Percentiles rank a stretch among this genome's conserved stretches.
Conservation (phyloP, 2,113 vertebrate genomes). For the Octodon degus region DNA sequence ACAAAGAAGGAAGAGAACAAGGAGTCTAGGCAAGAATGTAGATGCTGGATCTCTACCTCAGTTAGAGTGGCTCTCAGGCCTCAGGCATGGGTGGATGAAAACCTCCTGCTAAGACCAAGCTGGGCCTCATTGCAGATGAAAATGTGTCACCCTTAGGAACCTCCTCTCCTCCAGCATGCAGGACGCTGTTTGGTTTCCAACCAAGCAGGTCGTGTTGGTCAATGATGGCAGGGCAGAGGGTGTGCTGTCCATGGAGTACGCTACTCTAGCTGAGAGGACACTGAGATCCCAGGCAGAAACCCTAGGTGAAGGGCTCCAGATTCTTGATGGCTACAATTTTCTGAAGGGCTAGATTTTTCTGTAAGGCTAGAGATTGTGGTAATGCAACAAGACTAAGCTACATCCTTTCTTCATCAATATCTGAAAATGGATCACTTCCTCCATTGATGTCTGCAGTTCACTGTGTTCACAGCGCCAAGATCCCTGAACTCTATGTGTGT, state of each 20-base stretch:
- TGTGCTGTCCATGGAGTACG: background rate
- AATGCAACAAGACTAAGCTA: background rate
- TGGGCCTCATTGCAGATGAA: background rate
- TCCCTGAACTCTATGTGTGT: background rate
- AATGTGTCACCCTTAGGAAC: background rate
- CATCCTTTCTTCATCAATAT: background rate
- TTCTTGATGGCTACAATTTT: background rate
- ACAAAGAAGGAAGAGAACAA: background rate
- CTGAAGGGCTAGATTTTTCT: background rate
- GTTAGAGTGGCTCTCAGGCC: background rate
- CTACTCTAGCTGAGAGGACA: background rate
- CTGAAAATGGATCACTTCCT: slow-evolving; percentile 38
- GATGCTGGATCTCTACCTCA: background rate
- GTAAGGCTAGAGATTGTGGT: background rate
- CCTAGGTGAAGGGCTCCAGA: background rate
- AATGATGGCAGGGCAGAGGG: background rate
- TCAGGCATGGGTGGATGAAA: background rate
- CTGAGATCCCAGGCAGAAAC: background rate
- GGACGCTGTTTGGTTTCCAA: background rate
- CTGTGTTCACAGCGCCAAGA: background rate
- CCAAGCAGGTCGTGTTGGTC: background rate
- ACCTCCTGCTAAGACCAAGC: background rate
- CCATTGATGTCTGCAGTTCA: background rate
- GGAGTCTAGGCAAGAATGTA: background rate
- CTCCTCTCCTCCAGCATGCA: background rate